These are phyloP conservation scores for Limanda limanda DNA, from an alignment of 2,113 vertebrate genomes.

Conservation along the genomic window DNA sequence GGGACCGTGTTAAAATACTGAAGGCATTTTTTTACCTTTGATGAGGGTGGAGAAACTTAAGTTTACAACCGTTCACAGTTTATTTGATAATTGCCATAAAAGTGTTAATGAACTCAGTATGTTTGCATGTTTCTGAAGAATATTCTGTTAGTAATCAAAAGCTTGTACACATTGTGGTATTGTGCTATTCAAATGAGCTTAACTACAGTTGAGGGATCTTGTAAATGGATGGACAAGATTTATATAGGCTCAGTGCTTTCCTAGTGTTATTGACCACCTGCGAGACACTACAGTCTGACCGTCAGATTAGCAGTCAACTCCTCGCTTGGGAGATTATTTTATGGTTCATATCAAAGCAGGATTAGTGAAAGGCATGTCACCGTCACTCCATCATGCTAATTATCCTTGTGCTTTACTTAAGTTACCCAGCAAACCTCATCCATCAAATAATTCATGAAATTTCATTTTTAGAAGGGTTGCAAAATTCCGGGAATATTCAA, in stretches of 20 bases:
- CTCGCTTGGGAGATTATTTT: background rate
- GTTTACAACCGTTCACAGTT: background rate
- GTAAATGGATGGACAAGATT: too few relatives aligned
- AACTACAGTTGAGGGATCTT: background rate
- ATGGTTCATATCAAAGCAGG: too few relatives aligned
- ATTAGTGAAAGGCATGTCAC: too few relatives aligned
- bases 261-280: background rate
- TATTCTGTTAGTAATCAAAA: background rate
- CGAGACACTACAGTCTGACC: background rate
- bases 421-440: conserved; percentile 18
- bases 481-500: too few relatives aligned
- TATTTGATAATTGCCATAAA: background rate
- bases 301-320: background rate
- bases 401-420: background rate
- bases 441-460: conserved; percentile 22
- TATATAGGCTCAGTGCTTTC: too few relatives aligned
- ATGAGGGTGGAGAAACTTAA: background rate
- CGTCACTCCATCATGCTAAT: too few relatives aligned
- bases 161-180: background rate
- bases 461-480: too few relatives aligned
- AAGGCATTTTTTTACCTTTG: background rate
- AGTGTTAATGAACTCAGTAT: background rate
- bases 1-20: too few relatives aligned
- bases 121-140: background rate
- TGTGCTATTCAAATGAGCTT: background rate